These are phyloP conservation scores for Campodea augens DNA, from an alignment of 1,140 invertebrate species.

Conservation along the genomic window DNA sequence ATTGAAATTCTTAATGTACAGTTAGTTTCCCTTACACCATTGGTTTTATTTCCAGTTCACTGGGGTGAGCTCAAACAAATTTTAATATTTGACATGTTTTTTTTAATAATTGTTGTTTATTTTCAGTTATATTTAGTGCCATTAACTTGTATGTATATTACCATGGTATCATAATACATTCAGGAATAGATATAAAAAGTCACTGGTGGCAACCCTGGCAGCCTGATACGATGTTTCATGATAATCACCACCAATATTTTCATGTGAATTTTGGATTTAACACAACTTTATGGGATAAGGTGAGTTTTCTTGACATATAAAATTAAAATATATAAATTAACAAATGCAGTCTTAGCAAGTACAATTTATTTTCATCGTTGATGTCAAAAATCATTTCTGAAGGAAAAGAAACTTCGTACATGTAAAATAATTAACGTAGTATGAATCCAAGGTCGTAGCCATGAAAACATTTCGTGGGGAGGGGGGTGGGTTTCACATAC, in stretches of 20 bases:
- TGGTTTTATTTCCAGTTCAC: conserved; percentile 34
- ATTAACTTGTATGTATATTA: conserved; percentile 39
- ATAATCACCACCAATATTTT: conserved; percentile 58
- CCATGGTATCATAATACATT: conserved; percentile 54
- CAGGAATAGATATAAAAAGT: conserved; percentile 48
- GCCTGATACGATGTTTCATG: conserved; percentile 50
- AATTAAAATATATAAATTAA: no score
- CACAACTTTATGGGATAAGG: conserved; percentile 42
- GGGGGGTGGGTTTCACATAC: no score
- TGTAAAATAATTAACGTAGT: no score
- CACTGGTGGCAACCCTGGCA: conserved; percentile 61
- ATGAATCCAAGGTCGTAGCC: no score
- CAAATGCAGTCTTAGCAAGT: no score
- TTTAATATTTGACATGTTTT: conserved; percentile 6
- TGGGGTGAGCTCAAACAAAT: conserved; percentile 34
- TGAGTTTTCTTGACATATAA: no score
- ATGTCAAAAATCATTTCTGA: conserved; percentile 6
- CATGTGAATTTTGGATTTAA: conserved; percentile 58
- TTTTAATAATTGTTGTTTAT: background rate
- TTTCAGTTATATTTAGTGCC: no score
- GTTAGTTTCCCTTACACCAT: conserved; percentile 17
- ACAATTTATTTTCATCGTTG: background rate
- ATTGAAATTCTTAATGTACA: conserved; percentile 41
- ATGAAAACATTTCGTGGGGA: no score
- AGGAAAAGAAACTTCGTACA: no score